A percentile compares a stretch with the other conserved stretches of the same genome.
Evolutionary conservation across 2,797 vertebrate genomes (phyloP).

Genomic region (Myotis pilosus): DNA sequence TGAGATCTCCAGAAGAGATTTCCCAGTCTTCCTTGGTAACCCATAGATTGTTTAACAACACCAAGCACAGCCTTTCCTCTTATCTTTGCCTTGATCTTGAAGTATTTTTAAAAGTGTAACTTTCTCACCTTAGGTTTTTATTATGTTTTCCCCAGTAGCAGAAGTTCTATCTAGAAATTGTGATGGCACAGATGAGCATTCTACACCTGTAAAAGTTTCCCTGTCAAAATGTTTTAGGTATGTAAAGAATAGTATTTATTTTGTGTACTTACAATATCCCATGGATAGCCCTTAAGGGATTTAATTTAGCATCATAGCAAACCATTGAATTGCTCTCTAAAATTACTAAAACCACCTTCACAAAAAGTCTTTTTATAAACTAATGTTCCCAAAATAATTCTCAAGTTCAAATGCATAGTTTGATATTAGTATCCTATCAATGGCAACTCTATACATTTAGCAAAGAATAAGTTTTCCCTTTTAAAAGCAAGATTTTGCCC

Average conservation of each 20-base stretch:
- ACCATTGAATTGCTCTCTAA: slow-evolving; percentile 18
- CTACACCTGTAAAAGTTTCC: slow-evolving; percentile 11
- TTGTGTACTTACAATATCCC: slow-evolving; percentile 31
- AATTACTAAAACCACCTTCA: slow-evolving; percentile 37
- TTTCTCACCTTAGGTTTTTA: slow-evolving; percentile 20
- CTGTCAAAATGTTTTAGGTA: slow-evolving; percentile 43
- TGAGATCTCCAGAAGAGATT: slow-evolving; percentile 56
- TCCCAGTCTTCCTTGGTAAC: slow-evolving; percentile 55
- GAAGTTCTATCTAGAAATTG: slow-evolving; percentile 35
- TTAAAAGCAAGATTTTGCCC: neutral
- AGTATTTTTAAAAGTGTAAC: slow-evolving; percentile 37
- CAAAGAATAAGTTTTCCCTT: slow-evolving; percentile 26
- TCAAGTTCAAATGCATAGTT: slow-evolving; percentile 26
- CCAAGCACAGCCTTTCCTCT: slow-evolving; percentile 36
- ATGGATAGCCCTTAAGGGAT: neutral
- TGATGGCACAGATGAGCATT: slow-evolving; percentile 6
- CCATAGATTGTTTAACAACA: slow-evolving; percentile 54
- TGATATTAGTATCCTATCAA: neutral
- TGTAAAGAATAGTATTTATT: neutral
- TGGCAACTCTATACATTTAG: slow-evolving; percentile 26
- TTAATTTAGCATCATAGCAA: slow-evolving; percentile 35
- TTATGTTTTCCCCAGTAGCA: neutral
- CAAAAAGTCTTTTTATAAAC: slow-evolving; percentile 10
- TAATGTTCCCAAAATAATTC: neutral
- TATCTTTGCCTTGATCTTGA: slow-evolving; percentile 45